A percentile compares a stretch with the other conserved stretches of the same genome.
phyloP scores from a whole-genome alignment of 1,140 invertebrate genomes.

The Bombus huntii region DNA sequence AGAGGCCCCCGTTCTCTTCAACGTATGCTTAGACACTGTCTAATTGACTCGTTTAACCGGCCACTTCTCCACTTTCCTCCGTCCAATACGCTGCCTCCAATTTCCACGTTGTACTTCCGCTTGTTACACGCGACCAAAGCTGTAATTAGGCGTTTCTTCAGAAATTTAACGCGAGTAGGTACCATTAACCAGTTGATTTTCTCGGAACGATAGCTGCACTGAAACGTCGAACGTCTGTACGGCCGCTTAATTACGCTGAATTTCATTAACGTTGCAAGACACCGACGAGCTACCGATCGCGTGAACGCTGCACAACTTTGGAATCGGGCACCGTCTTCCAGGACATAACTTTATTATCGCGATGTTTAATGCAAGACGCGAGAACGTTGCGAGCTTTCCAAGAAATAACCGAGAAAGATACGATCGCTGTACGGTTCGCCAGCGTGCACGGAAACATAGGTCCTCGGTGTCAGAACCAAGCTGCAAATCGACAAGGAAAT shows the following conservation, averaged over 20 bases:
- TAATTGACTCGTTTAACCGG: conserved; percentile 42
- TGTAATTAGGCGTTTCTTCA: not conserved
- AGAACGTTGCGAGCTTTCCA: not conserved
- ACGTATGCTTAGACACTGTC: conserved; percentile 5
- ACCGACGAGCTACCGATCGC: not conserved
- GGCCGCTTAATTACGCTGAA: not conserved
- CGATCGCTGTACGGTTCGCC: not conserved
- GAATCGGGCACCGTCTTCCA: not conserved
- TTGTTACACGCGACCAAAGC: conserved; percentile 1
- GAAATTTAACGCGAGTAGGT: not conserved
- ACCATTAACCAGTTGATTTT: not conserved
- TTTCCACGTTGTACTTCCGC: conserved; percentile 3
- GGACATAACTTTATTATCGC: not conserved
- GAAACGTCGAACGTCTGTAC: not conserved
- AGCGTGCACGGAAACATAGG: not conserved
- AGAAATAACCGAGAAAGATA: not conserved
- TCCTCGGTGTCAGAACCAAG: no score
- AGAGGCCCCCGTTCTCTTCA: not conserved
- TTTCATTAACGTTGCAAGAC: conserved; percentile 4
- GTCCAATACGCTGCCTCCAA: not conserved
- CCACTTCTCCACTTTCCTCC: not conserved
- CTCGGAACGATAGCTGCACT: not conserved
- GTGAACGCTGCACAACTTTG: not conserved
- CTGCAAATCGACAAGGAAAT: no score
- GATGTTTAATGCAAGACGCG: not conserved